Evolutionary conservation across 1,140 invertebrate genomes (phyloP).

Genomic region (Ylistrum balloti): DNA sequence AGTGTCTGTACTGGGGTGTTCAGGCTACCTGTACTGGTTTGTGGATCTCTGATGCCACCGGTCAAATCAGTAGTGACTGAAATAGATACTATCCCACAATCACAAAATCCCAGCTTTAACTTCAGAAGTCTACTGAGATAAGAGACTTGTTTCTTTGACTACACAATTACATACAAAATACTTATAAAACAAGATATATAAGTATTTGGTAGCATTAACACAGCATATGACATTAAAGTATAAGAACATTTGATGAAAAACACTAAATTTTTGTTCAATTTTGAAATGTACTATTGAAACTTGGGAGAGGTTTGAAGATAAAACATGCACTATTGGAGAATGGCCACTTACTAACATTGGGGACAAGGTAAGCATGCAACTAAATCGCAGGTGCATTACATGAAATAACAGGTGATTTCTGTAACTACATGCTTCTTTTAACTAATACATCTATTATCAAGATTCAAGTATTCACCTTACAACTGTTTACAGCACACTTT

Average conservation of each 20-base stretch:
- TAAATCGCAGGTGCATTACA: not conserved
- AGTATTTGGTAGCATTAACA: no score
- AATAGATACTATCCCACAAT: not conserved
- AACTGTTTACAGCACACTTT: not conserved
- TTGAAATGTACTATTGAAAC: no score
- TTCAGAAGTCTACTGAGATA: no score
- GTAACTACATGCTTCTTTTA: not conserved
- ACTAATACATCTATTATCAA: not conserved
- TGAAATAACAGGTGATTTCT: not conserved
- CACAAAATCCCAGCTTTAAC: not conserved
- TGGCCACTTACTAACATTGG: no score
- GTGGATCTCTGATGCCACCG: not conserved
- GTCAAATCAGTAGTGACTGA: not conserved
- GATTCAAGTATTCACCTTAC: not conserved
- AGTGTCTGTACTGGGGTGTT: not conserved
- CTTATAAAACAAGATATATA: no score
- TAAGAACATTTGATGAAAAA: no score
- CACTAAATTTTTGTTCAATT: no score
- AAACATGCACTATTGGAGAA: no score
- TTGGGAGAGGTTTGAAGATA: no score
- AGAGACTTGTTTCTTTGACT: no score
- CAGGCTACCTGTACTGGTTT: not conserved
- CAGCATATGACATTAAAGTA: no score
- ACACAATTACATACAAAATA: no score
- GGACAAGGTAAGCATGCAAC: not conserved